Evolutionary conservation across 2,113 vertebrate species (phyloP).

Genomic region (Pedetes capensis): DNA sequence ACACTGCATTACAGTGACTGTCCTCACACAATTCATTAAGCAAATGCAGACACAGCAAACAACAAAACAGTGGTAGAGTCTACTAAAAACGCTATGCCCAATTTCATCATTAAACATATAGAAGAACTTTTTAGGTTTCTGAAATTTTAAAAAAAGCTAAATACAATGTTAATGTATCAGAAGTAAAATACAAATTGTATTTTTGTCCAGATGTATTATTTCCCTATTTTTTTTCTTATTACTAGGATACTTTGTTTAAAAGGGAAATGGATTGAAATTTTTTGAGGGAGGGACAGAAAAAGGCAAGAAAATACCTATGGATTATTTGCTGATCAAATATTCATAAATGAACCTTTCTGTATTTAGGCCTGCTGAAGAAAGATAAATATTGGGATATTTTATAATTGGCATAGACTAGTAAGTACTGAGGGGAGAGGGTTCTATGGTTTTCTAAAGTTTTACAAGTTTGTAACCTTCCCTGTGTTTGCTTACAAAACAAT

Average conservation of each 20-base stretch:
- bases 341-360: conserved; percentile 17
- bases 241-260: neutral
- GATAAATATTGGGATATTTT: neutral
- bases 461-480: neutral
- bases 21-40: conserved; percentile 82
- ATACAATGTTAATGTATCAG: conserved; percentile 73
- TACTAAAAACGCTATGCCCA: conserved; percentile 78
- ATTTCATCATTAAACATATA: conserved; percentile 73
- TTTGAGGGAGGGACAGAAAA: neutral
- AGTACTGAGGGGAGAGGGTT: neutral
- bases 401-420: neutral
- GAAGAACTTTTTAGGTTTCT: conserved; percentile 67
- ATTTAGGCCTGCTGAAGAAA: conserved; percentile 23
- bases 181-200: conserved; percentile 85
- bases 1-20: conserved; percentile 82
- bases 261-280: neutral
- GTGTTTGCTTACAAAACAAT: conserved; percentile 23
- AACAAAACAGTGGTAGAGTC: conserved; percentile 78
- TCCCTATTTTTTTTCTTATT: conserved; percentile 48
- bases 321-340: neutral
- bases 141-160: conserved; percentile 55
- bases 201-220: conserved; percentile 79
- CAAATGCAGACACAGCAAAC: conserved; percentile 85
- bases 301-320: conserved; percentile 9
- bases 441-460: conserved; percentile 38